Evolutionary conservation across 2,113 vertebrate species (phyloP).

Genomic region (Leptobrachium leishanense): DNA sequence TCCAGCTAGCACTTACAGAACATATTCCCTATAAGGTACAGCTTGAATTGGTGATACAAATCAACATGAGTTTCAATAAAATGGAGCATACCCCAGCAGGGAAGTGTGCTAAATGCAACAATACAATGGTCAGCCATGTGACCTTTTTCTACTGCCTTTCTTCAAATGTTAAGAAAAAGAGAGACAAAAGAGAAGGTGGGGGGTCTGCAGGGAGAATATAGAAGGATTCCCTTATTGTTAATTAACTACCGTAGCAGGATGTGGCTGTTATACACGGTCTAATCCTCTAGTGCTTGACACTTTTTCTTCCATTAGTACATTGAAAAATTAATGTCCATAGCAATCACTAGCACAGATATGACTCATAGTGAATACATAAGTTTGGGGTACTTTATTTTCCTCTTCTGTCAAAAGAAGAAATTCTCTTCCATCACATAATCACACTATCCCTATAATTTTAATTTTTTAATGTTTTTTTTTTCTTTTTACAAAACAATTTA

Average conservation of each 20-base stretch:
- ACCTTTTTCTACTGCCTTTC: conserved; percentile 56
- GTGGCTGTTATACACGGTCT: conserved; percentile 45
- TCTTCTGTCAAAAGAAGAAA: background rate
- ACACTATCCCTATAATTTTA: no score
- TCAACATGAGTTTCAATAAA: conserved; percentile 63
- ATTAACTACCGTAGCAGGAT: conserved; percentile 66
- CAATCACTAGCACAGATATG: conserved; percentile 14
- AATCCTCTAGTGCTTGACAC: conserved; percentile 43
- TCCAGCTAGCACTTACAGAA: conserved; percentile 60
- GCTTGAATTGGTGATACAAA: conserved; percentile 61
- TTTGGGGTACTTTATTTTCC: background rate
- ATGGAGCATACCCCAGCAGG: conserved; percentile 62
- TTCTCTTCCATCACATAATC: no score
- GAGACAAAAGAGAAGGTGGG: conserved; percentile 52
- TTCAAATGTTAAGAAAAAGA: conserved; percentile 61
- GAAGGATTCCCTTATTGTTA: conserved; percentile 63
- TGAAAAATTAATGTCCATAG: conserved; percentile 19
- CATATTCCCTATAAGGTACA: conserved; percentile 62
- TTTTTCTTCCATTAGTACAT: conserved; percentile 42
- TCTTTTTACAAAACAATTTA: no score
- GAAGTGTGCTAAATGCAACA: conserved; percentile 62
- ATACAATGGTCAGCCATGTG: conserved; percentile 61
- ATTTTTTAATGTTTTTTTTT: no score
- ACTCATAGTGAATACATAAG: conserved; percentile 13
- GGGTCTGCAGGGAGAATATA: conserved; percentile 53